Base-by-base conservation (phyloP, 2,888 invertebrate genomes). In the Meganola albula region DNA sequence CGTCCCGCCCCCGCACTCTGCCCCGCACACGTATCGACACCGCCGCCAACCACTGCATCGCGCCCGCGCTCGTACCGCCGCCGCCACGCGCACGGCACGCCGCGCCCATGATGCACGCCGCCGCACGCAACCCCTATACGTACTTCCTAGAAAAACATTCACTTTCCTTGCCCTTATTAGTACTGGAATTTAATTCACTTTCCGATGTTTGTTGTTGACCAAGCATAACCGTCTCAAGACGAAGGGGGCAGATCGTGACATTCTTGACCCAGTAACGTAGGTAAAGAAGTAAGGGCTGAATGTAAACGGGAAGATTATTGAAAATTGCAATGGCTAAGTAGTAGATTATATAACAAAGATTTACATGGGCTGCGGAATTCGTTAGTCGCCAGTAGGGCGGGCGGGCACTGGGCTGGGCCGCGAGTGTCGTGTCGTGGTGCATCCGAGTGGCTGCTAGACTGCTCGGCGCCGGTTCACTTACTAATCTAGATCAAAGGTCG, bases 11-110 rank as follows among this genome's bases (percentile, higher is more conserved):
- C 52, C 43, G 49, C 49, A 43, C 51, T 49, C 43, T 46, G 51
- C 53, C 58, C 65, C 66, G 68, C 67, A 73, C 67, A 75, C 71
- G 79, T 79, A 79, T 68, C 80, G 78, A 77, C 80, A 74, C 74
- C 67, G 64, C 66, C 66, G 67, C 67, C 73, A 61, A 69, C 74
- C 74, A 68, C 80, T 76, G 80, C 80, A 78, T 65, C 76, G 68
- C 65, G 56, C 2, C 20, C 4, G 8, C 8, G 20, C 37, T 39
- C 46, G 42, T 55, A 53, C 50, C 52, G 47, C 54, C 55, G 53
- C 58, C 59, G 65, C 46, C 60, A 49, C 50, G 52, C 53, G 56
- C 42, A 56, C 51, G 52, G 56, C 54, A 37, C 53, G 44, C 44
- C 54, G 40, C 55, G 53, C 42, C 48, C 37, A 35, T 53, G 48